Conservation (phyloP, 2,888 invertebrate species). For the Drosophila borealis region DNA sequence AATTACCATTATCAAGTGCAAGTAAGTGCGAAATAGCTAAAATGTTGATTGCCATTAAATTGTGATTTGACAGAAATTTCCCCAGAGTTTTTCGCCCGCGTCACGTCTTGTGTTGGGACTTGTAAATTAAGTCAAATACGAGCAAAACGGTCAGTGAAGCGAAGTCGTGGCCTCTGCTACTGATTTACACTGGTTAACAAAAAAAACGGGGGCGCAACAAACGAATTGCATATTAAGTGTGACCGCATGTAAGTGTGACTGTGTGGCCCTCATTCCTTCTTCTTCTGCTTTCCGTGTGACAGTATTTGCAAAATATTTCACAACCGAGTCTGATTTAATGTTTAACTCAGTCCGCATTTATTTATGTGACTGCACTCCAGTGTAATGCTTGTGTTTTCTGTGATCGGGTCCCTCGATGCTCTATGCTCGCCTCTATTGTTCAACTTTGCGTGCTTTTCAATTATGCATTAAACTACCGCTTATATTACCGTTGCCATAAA, state of each 20-base stretch:
- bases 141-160: constrained; percentile 51
- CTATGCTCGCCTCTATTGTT: constrained; percentile 52
- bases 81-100: constrained; percentile 3
- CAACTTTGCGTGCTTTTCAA: constrained; percentile 77
- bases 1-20: constrained; percentile 77
- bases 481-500: constrained; percentile 56
- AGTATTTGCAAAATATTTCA: background rate
- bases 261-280: background rate
- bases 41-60: constrained; percentile 68
- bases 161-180: constrained; percentile 15
- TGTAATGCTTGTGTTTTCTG: constrained; percentile 8
- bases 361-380: background rate
- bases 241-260: background rate
- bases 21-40: constrained; percentile 66
- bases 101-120: constrained; percentile 23
- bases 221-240: background rate
- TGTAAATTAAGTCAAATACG: constrained; percentile 58
- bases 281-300: background rate
- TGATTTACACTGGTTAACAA: constrained; percentile 36
- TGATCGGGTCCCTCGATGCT: constrained; percentile 7
- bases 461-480: constrained; percentile 78
- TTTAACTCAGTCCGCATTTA: background rate
- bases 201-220: background rate
- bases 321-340: background rate
- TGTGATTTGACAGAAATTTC: constrained; percentile 60